Evolutionary conservation across 2,888 invertebrate genomes (phyloP).

Genomic region (Agrochola circellaris): DNA sequence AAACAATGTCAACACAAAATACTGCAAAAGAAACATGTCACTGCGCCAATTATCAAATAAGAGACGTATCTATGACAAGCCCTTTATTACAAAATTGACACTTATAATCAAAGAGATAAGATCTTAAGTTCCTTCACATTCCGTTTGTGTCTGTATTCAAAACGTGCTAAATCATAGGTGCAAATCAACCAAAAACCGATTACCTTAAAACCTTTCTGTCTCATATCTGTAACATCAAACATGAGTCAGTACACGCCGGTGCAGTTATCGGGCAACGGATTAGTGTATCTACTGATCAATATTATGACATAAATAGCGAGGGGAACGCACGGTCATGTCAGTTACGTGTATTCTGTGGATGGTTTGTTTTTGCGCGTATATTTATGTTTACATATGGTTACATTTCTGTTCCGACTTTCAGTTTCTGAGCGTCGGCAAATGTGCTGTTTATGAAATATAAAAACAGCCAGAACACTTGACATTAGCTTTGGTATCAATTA

Average conservation of each 20-base stretch:
- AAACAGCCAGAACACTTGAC: too few species aligned
- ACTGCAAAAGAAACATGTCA: background rate
- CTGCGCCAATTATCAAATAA: conserved; percentile 24
- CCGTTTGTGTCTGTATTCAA: background rate
- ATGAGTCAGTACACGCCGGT: conserved; percentile 25
- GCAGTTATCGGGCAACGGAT: conserved; percentile 52
- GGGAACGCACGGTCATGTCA: conserved; percentile 9
- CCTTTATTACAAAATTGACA: conserved; percentile 24
- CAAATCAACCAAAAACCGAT: conserved; percentile 26
- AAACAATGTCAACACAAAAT: background rate
- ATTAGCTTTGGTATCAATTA: too few species aligned
- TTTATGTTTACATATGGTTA: too few species aligned
- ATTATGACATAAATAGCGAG: conserved; percentile 44
- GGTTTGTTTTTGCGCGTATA: background rate
- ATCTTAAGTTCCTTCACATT: conserved; percentile 5
- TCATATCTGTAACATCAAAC: conserved; percentile 31
- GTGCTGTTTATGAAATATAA: too few species aligned
- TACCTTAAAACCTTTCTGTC: conserved; percentile 19
- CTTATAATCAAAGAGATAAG: conserved; percentile 18
- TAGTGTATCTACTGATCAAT: conserved; percentile 58
- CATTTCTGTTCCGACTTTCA: too few species aligned
- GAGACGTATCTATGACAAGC: conserved; percentile 21
- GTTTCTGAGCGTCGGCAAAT: too few species aligned
- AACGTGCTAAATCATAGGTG: background rate
- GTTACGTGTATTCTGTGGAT: background rate